Evolutionary conservation across 2,888 invertebrate genomes (phyloP), one percentile per base, ranked within the genome.

Genomic region (Drosophila gaucha): DNA sequence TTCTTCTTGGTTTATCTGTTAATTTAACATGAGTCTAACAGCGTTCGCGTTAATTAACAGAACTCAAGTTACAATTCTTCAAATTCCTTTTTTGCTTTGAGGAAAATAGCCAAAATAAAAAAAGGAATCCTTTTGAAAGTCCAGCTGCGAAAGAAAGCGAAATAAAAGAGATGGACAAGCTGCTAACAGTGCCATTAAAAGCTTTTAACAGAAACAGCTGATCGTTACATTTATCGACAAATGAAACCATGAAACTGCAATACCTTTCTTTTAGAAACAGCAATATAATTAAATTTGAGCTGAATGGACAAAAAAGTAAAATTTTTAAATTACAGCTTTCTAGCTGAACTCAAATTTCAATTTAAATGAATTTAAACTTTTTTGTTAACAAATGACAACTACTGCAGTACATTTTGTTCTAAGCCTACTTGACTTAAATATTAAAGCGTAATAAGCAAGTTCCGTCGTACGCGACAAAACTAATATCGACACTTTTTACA

Each of bases 1-100:
- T 59, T 60, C 59, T 60, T 60, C 31, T 47, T 60, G 24, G 22
- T 35, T 10, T 9, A n/a, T 28, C 38, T 60, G 59, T 58, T 59
- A 24, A 16, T 6, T 39, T 60, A 51, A 51, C 51, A 51, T 36
- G 9, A 22, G 8, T 31, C 14, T 51, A 30, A 51, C 51, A 51
- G 51, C 0, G 3, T 8, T 30, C 9, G 5, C 2, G 22, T 31
- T 12, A 31, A 39, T 22, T 16, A 12, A 51, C 8, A 9, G 20
- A 22, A 12, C 2, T 10, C 2, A 9, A n/a, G 4, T 9, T 18
- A 9, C n/a, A 30, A 39, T 16, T 35, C 6, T 16, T 24, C 4
- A 0, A 24, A 16, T 14, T 41, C 24, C 12, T 1, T 30, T 8
- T 28, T 26, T 1, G 8, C 2, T 18, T 8, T 14, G 22, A n/a